Conservation (phyloP, 1,140 invertebrate species). For the Asbolus verrucosus region DNA sequence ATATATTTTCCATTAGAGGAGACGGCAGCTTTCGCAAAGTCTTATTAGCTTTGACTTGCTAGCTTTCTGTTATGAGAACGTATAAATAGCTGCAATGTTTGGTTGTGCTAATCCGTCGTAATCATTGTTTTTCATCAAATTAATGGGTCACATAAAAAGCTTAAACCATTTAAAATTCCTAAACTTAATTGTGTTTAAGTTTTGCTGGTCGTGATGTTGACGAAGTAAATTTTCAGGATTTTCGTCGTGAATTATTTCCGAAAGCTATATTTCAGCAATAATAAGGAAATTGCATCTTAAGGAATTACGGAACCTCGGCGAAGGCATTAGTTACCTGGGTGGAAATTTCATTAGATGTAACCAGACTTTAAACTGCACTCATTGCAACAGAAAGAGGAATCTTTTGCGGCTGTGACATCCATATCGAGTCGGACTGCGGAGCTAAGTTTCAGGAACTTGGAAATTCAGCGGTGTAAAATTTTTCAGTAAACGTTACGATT, state of each 20-base stretch:
- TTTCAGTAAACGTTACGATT: too few species aligned
- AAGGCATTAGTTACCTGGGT: conserved; percentile 12
- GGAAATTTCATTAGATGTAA: conserved; percentile 26
- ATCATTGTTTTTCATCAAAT: too few species aligned
- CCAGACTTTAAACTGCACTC: too few species aligned
- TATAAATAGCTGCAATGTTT: conserved; percentile 5
- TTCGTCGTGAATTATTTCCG: conserved; percentile 30
- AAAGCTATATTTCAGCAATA: conserved; percentile 36
- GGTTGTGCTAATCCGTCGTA: neutral
- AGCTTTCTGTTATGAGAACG: conserved; percentile 1
- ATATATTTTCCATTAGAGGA: conserved; percentile 38
- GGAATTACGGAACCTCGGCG: conserved; percentile 25
- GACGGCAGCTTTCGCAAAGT: conserved; percentile 5
- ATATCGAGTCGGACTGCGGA: too few species aligned
- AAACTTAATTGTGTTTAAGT: too few species aligned
- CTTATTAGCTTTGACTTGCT: conserved; percentile 11
- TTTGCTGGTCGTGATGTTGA: too few species aligned
- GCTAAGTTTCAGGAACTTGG: too few species aligned
- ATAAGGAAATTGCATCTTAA: conserved; percentile 39
- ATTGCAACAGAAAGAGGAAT: too few species aligned
- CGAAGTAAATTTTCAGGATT: conserved; percentile 24
- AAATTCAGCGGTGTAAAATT: neutral
- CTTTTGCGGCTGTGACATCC: too few species aligned
- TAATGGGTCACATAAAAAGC: too few species aligned
- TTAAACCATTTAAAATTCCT: too few species aligned